Conservation (phyloP, 2,888 invertebrate genomes). For the Silvanus unidentatus region DNA sequence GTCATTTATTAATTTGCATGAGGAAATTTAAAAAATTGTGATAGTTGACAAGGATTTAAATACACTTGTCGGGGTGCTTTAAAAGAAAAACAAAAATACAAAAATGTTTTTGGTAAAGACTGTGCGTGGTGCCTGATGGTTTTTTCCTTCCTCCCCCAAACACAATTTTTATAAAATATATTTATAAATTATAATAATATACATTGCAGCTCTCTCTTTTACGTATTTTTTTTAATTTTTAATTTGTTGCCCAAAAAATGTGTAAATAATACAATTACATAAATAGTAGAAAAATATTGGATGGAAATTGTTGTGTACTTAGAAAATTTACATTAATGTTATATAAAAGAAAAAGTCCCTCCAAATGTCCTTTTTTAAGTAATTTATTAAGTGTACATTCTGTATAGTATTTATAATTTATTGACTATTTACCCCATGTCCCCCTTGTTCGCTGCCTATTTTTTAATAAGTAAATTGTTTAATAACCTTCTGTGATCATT, state of each 20-base stretch:
- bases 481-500: constrained; percentile 44
- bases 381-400: constrained; percentile 42
- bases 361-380: constrained; percentile 4
- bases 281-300: too few species aligned
- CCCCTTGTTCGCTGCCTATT: constrained; percentile 20
- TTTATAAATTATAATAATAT: constrained; percentile 20
- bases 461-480: constrained; percentile 31
- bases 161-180: constrained; percentile 26
- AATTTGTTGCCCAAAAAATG: constrained; percentile 8
- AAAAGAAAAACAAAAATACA: too few species aligned
- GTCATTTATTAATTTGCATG: too few species aligned
- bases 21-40: constrained; percentile 13
- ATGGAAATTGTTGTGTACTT: too few species aligned
- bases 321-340: too few species aligned
- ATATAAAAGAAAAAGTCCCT: too few species aligned
- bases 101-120: constrained; percentile 35
- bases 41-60: neutral
- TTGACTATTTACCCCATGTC: constrained; percentile 31
- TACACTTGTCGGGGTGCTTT: constrained; percentile 24
- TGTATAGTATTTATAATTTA: constrained; percentile 43
- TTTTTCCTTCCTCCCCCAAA: too few species aligned
- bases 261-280: neutral
- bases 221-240: constrained; percentile 7
- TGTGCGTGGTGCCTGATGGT: constrained; percentile 43
- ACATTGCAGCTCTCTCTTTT: constrained; percentile 34